Base-by-base conservation (phyloP, 2,113 vertebrate genomes). In the Gobio gobio region DNA sequence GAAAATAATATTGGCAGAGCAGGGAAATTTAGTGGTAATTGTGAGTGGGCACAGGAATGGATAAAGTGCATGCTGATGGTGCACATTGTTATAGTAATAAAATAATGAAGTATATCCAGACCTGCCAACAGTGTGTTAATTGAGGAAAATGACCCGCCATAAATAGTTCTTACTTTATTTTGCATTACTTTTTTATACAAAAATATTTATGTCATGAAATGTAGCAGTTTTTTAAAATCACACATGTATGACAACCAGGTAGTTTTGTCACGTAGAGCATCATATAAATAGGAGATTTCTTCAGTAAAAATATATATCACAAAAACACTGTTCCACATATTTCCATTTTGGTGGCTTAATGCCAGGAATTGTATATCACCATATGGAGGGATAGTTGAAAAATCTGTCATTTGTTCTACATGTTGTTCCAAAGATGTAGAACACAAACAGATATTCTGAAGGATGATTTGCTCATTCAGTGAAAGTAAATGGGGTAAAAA, bases 71-170 rank as follows among this genome's bases (percentile, higher is more conserved):
- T 88, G 87, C 64, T 75, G 75, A 87, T 87, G 88, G 49, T 72
- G 74, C 45, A 61, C 79, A 4, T 5, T 85, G 58, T 49, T 80
- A 83, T 16, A 64, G 92, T 90, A 90, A 93, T 86, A 87, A 84
- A 90, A 94, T 88, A 90, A 90, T 84, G 66, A 89, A 76, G 87
- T 88, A 90, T 92, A 93, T 93, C 91, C 83, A 45, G 83, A 85
- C 89, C 83, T 89, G 83, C 90, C 86, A 74, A 84, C 81, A 90
- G 88, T 91, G 91, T 90, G 93, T 92, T 90, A 92, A 91, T 88
- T 66, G 86, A 85, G 86, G 92, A 89, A 87, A 85, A 85, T 78
- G 4, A 58, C 54, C 22, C n/a, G 22, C 10, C 29, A 77, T 14
- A 76, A 29, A 78, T 24, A 78, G 9, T n/a, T 58, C 10, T 78